phyloP scores from a whole-genome alignment of 2,888 invertebrate species.

The Acleris cristana region DNA sequence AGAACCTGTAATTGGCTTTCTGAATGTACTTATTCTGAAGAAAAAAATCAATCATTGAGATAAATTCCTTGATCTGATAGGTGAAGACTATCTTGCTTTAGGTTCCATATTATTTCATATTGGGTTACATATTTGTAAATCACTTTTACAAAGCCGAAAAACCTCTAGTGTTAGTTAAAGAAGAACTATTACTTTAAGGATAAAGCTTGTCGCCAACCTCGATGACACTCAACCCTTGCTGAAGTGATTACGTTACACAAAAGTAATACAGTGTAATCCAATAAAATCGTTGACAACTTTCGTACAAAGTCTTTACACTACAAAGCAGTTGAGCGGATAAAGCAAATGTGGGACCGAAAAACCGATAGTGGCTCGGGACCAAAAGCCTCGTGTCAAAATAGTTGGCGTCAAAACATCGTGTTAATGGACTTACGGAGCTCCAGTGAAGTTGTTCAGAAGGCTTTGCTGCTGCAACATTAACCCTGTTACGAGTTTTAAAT shows the following conservation, averaged over 20 bases:
- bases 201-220: slow-evolving; percentile 24
- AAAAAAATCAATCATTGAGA: too few species aligned
- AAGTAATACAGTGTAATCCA: slow-evolving; percentile 49
- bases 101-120: too few species aligned
- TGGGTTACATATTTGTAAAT: not conserved
- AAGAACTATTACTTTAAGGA: slow-evolving; percentile 21
- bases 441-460: slow-evolving; percentile 58
- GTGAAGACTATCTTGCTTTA: too few species aligned
- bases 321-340: slow-evolving; percentile 64
- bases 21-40: too few species aligned
- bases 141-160: not conserved
- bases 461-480: slow-evolving; percentile 53
- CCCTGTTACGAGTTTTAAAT: slow-evolving; percentile 50
- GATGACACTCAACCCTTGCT: slow-evolving; percentile 36
- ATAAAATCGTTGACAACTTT: slow-evolving; percentile 53
- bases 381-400: slow-evolving; percentile 61
- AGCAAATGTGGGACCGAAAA: slow-evolving; percentile 41
- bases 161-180: slow-evolving; percentile 12
- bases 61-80: too few species aligned
- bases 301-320: slow-evolving; percentile 52
- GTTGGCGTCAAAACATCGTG: slow-evolving; percentile 64
- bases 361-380: slow-evolving; percentile 51
- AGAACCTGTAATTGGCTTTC: too few species aligned
- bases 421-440: slow-evolving; percentile 67
- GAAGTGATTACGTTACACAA: slow-evolving; percentile 38